Conservation (phyloP, 2,113 vertebrate genomes). For the Oreochromis aureus region DNA sequence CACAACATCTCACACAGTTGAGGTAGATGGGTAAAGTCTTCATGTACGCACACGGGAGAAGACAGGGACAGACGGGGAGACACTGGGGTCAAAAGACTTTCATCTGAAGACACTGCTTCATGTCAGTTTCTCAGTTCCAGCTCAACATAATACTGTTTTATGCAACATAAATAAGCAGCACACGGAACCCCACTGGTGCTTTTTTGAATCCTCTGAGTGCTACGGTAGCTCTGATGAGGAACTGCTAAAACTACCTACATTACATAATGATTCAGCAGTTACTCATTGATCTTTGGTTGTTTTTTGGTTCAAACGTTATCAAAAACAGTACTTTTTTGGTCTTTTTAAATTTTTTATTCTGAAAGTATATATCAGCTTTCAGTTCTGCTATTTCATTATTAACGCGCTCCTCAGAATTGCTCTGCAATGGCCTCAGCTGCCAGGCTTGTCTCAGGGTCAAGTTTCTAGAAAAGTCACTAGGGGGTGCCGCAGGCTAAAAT, state of each 20-base stretch:
- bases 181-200: conserved; percentile 38
- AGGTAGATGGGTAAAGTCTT: conserved; percentile 78
- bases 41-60: conserved; percentile 56
- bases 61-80: conserved; percentile 11
- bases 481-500: conserved; percentile 54
- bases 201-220: conserved; percentile 61
- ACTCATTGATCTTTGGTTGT: conserved; percentile 65
- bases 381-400: conserved; percentile 3
- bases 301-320: conserved; percentile 26
- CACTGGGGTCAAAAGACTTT: conserved; percentile 55
- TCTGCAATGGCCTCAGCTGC: conserved; percentile 7
- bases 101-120: conserved; percentile 60
- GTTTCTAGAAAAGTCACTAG: conserved; percentile 51
- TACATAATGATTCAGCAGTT: conserved; percentile 53
- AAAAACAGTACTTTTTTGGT: conserved; percentile 6
- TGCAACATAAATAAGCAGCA: conserved; percentile 45
- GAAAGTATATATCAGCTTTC: conserved; percentile 22
- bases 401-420: background rate
- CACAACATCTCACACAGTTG: conserved; percentile 76
- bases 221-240: conserved; percentile 51
- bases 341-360: background rate
- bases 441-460: conserved; percentile 1
- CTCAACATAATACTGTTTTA: conserved; percentile 44
- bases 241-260: conserved; percentile 59
- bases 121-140: conserved; percentile 73